A percentile compares a stretch with the other conserved stretches of the same genome.
phyloP scores from a whole-genome alignment of 2,113 vertebrate genomes.

The Sylvicapra grimmia region DNA sequence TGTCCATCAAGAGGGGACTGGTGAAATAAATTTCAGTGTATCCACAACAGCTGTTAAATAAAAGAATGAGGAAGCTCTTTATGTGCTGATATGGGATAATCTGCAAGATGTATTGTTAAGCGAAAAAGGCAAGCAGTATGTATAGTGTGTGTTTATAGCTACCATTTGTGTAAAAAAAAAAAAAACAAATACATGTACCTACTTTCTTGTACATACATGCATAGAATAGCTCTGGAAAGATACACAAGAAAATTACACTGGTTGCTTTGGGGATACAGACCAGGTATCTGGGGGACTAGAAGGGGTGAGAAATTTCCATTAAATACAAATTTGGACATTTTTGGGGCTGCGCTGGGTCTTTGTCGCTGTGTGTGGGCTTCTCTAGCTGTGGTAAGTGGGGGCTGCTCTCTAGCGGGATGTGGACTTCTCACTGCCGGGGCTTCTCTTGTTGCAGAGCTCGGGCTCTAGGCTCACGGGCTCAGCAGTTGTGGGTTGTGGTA shows the following conservation, averaged over 20 bases:
- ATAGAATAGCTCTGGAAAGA: constrained; percentile 50
- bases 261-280: constrained; percentile 56
- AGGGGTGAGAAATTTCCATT: constrained; percentile 39
- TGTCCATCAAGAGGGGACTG: constrained; percentile 58
- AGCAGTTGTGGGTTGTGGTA: neutral
- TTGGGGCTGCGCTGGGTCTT: neutral
- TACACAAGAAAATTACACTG: constrained; percentile 50
- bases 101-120: constrained; percentile 55
- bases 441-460: neutral
- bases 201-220: constrained; percentile 52
- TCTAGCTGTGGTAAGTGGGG: neutral
- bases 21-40: constrained; percentile 58
- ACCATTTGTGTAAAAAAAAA: constrained; percentile 23
- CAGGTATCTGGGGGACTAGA: neutral
- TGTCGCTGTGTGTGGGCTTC: neutral
- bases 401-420: neutral
- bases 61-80: constrained; percentile 59
- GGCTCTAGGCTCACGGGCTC: neutral
- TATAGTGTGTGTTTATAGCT: constrained; percentile 29
- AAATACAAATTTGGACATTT: constrained; percentile 50
- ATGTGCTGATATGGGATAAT: constrained; percentile 47
- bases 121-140: constrained; percentile 26
- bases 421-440: neutral
- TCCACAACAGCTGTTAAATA: constrained; percentile 56
- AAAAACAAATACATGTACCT: constrained; percentile 47